phyloP scores from a whole-genome alignment of 2,113 vertebrate species.

The Tragelaphus imberbis region DNA sequence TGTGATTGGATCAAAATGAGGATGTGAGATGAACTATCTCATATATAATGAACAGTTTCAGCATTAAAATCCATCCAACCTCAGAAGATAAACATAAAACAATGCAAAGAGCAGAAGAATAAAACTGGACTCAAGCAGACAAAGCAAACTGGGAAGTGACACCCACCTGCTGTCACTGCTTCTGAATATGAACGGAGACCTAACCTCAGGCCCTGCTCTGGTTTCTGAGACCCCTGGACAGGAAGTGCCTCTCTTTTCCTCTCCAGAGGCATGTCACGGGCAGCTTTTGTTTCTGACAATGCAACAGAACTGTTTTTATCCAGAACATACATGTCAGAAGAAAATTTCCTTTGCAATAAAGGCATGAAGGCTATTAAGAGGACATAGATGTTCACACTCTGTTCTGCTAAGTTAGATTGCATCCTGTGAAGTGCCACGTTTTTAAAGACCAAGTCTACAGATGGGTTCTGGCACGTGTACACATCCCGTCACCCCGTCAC shows the following conservation, averaged over 20 bases:
- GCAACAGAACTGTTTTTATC: background rate
- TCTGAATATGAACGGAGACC: accelerated
- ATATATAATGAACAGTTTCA: background rate
- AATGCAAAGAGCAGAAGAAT: too few relatives aligned
- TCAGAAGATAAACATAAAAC: background rate
- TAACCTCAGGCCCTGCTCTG: background rate
- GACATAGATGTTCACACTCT: background rate
- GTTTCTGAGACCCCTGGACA: too few relatives aligned
- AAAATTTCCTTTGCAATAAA: background rate
- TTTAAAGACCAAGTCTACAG: background rate
- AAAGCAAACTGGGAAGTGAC: background rate
- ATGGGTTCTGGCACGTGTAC: background rate
- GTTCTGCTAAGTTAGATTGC: background rate
- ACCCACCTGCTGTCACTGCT: accelerated
- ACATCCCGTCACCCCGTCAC: too few relatives aligned
- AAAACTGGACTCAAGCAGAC: background rate
- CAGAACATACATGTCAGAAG: background rate
- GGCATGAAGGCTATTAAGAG: background rate
- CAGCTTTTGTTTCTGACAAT: background rate
- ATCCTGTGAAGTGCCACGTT: background rate
- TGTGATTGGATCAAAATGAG: background rate
- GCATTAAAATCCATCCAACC: background rate
- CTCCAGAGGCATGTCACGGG: background rate
- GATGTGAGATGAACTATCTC: background rate
- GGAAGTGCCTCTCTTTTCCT: background rate